These are phyloP conservation scores for Dynastes maya DNA, from an alignment of 2,888 invertebrate species.

Conservation along the genomic window DNA sequence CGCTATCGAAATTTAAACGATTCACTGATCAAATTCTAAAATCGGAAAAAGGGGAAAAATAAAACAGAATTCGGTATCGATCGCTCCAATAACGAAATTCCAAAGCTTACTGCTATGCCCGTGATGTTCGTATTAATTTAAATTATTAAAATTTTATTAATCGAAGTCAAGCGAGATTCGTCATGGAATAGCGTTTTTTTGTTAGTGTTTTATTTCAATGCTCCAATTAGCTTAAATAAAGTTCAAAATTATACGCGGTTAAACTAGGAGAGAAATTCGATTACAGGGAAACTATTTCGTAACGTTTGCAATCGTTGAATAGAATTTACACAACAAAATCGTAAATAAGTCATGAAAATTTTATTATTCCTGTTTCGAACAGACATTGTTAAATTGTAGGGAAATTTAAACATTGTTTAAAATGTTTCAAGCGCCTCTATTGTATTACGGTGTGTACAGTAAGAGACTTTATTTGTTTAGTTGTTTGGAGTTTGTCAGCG, in stretches of 20 bases:
- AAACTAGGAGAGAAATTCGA: constrained; percentile 15
- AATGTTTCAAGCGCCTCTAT: too few species aligned
- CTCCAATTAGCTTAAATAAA: constrained; percentile 28
- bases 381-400: too few species aligned
- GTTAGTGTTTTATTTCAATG: constrained; percentile 38
- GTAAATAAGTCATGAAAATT: constrained; percentile 5
- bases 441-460: too few species aligned
- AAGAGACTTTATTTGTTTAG: too few species aligned
- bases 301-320: constrained; percentile 2
- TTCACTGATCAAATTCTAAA: constrained; percentile 44
- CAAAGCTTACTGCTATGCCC: not conserved
- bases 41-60: constrained; percentile 21
- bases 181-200: constrained; percentile 18
- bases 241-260: constrained; percentile 30
- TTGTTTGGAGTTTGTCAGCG: too few species aligned
- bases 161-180: constrained; percentile 33
- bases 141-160: constrained; percentile 36
- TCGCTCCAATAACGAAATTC: constrained; percentile 30
- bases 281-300: constrained; percentile 5
- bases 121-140: constrained; percentile 27
- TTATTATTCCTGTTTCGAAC: not conserved
- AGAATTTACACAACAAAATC: constrained; percentile 13
- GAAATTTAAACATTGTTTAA: too few species aligned
- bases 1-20: constrained; percentile 47
- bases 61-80: constrained; percentile 29